A percentile compares a stretch with the other conserved stretches of the same genome.
phyloP scores from a whole-genome alignment of 2,797 vertebrate genomes.

The Bryconaethiops microstoma region DNA sequence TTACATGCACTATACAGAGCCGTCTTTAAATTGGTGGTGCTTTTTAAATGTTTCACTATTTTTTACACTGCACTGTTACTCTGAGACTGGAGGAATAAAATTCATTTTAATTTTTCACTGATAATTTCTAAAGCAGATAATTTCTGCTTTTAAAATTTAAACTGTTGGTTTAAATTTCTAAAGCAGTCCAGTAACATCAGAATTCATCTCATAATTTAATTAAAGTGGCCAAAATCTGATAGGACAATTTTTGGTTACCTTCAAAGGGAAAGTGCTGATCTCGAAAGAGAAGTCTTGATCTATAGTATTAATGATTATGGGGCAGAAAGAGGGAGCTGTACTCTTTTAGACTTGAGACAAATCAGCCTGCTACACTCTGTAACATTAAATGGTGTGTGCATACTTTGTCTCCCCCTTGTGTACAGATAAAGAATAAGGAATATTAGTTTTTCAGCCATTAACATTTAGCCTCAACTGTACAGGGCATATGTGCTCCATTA shows the following conservation, averaged over 20 bases:
- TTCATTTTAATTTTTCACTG: background rate
- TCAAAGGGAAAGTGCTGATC: background rate
- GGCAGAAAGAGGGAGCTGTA: background rate
- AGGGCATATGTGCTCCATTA: too few species aligned
- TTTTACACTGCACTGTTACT: background rate
- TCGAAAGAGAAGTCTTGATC: background rate
- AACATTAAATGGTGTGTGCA: background rate
- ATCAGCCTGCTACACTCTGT: background rate
- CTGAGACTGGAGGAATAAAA: background rate
- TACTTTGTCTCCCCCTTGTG: conserved; percentile 49
- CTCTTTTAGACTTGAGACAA: background rate
- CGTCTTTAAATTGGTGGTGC: background rate
- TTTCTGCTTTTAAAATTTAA: too few species aligned
- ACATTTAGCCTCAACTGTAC: background rate
- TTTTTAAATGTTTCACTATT: background rate
- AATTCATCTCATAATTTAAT: background rate
- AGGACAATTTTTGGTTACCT: too few species aligned
- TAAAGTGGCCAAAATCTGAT: too few species aligned
- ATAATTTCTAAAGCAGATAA: background rate
- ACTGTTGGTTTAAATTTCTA: background rate
- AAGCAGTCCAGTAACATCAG: background rate
- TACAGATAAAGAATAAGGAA: background rate
- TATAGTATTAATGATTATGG: background rate
- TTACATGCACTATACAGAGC: background rate
- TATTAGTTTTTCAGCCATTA: background rate